Percentiles rank a stretch among this genome's conserved stretches.
Conservation (phyloP, 2,888 invertebrate genomes). For the Argyra leucocephala region DNA sequence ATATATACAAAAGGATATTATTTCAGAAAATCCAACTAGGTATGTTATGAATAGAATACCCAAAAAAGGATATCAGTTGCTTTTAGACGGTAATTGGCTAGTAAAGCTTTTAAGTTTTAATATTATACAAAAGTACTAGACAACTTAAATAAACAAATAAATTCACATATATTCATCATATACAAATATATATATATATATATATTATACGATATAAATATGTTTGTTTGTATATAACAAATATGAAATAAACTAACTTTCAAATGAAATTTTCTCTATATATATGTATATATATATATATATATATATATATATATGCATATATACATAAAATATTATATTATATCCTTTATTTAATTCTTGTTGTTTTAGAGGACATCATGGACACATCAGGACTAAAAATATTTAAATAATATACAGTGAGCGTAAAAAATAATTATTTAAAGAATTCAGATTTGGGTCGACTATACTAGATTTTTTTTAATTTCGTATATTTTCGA, state of each 20-base stretch:
- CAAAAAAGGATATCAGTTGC: constrained; percentile 23
- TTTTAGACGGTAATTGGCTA: constrained; percentile 29
- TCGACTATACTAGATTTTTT: too few species aligned
- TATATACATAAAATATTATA: too few species aligned
- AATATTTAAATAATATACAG: too few species aligned
- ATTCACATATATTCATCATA: neutral
- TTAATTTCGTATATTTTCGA: too few species aligned
- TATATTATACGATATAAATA: constrained; percentile 12
- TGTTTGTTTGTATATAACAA: constrained; percentile 13
- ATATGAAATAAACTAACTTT: too few species aligned
- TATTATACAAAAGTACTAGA: constrained; percentile 21
- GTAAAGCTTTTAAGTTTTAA: constrained; percentile 26
- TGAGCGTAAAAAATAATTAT: too few species aligned
- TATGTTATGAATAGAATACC: constrained; percentile 18
- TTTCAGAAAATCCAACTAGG: neutral
- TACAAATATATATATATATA: constrained; percentile 1
- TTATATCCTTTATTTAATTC: too few species aligned
- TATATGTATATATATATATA: neutral
- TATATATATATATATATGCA: constrained; percentile 12
- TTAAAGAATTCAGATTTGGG: too few species aligned
- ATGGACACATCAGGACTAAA: too few species aligned
- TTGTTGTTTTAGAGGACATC: too few species aligned
- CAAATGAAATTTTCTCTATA: neutral
- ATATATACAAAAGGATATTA: neutral
- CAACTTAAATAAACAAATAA: constrained; percentile 13